Evolutionary conservation across 2,113 vertebrate species (phyloP).

Genomic region (Prunella fulvescens): DNA sequence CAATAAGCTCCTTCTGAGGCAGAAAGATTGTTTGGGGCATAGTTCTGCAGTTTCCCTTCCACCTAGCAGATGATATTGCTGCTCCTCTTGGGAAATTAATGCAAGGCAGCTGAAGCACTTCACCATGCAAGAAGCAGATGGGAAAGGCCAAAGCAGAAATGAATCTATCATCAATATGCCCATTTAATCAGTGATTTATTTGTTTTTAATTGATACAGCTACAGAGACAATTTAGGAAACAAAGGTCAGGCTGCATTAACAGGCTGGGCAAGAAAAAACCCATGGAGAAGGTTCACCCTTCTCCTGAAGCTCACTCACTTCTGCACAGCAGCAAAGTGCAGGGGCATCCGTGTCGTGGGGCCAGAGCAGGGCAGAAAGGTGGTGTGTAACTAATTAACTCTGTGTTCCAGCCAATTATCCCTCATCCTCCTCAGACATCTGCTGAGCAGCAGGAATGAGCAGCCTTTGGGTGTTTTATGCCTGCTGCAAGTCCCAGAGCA

Average conservation of each 20-base stretch:
- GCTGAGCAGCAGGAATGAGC: slow-evolving; percentile 49
- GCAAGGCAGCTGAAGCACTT: slow-evolving; percentile 19
- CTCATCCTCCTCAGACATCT: slow-evolving; percentile 61
- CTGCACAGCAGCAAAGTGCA: not conserved
- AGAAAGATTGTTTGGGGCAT: slow-evolving; percentile 35
- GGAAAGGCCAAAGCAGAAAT: slow-evolving; percentile 50
- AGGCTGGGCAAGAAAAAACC: not conserved
- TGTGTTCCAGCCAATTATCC: slow-evolving; percentile 43
- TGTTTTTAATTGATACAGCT: slow-evolving; percentile 59
- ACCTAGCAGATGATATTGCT: not conserved
- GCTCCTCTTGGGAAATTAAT: slow-evolving; percentile 70
- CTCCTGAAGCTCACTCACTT: slow-evolving; percentile 7
- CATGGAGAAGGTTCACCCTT: not conserved
- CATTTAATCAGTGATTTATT: slow-evolving; percentile 63
- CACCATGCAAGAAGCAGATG: slow-evolving; percentile 34
- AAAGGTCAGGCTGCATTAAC: slow-evolving; percentile 37
- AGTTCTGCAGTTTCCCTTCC: slow-evolving; percentile 10
- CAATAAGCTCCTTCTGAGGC: slow-evolving; percentile 33
- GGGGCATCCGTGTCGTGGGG: not conserved
- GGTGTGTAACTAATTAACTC: slow-evolving; percentile 65
- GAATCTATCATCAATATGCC: slow-evolving; percentile 14
- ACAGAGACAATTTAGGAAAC: not conserved
- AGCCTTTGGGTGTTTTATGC: slow-evolving; percentile 49
- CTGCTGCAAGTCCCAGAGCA: slow-evolving; percentile 35
- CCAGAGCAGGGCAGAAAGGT: slow-evolving; percentile 46